A percentile compares a stretch with the other conserved stretches of the same genome.
These are phyloP conservation scores for Nesospiza acunhae DNA, from an alignment of 2,113 vertebrate species.

Conservation along the genomic window DNA sequence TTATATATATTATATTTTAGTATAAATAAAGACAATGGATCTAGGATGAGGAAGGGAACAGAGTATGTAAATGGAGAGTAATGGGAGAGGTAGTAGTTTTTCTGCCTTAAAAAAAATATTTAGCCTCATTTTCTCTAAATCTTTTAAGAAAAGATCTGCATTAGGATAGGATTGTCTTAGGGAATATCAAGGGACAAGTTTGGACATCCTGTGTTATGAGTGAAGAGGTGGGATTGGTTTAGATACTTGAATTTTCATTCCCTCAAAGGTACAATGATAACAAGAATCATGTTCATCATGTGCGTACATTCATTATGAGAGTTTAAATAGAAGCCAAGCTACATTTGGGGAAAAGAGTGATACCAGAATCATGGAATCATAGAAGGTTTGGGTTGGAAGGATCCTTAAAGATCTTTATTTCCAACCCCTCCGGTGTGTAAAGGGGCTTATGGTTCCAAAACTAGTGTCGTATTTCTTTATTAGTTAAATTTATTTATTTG, in stretches of 20 bases:
- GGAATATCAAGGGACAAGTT: background rate
- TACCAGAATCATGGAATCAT: background rate
- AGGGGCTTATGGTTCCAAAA: background rate
- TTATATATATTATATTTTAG: background rate
- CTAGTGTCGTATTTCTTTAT: background rate
- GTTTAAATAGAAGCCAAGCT: background rate
- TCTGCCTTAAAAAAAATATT: background rate
- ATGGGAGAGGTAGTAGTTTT: background rate
- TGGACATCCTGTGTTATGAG: background rate
- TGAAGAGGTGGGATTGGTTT: background rate
- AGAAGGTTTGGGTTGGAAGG: background rate
- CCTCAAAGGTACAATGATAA: background rate
- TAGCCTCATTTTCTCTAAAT: background rate
- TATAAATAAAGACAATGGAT: background rate
- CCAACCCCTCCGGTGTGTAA: fast-evolving
- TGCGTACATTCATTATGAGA: background rate
- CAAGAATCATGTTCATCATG: background rate
- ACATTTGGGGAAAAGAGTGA: background rate
- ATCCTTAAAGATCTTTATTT: background rate
- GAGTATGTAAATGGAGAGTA: background rate
- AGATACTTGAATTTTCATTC: background rate
- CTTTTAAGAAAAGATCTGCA: background rate
- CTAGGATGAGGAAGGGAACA: background rate
- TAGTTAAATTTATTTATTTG: background rate
- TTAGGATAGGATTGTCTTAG: background rate